Evolutionary conservation across 2,888 invertebrate species (phyloP).

Genomic region (Andricus curvator): DNA sequence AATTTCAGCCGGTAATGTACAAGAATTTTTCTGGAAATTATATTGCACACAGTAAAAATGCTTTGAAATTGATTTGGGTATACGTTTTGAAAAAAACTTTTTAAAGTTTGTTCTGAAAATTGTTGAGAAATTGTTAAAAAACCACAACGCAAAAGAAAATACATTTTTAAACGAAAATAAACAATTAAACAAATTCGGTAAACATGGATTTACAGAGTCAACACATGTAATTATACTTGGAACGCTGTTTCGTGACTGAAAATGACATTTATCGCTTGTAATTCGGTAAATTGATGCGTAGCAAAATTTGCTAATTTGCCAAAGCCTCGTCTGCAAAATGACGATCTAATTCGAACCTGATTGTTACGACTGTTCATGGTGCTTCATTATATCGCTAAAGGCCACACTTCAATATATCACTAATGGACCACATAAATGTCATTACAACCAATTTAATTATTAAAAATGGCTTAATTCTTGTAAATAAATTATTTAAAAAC

Average conservation of each 20-base stretch:
- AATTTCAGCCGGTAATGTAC: too few species aligned
- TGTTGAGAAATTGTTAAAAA: too few species aligned
- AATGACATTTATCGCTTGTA: constrained; percentile 18
- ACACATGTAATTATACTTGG: not conserved
- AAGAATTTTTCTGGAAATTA: too few species aligned
- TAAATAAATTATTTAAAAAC: not conserved
- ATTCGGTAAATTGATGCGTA: constrained; percentile 14
- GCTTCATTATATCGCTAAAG: constrained; percentile 38
- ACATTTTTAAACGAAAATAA: too few species aligned
- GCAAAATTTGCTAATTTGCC: constrained; percentile 42
- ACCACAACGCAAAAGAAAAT: too few species aligned
- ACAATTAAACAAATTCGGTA: not conserved
- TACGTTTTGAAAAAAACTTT: too few species aligned
- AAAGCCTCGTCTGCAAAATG: constrained; percentile 43
- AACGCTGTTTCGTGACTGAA: not conserved
- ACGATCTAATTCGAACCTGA: constrained; percentile 48
- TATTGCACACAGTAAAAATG: too few species aligned
- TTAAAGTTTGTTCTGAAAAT: too few species aligned
- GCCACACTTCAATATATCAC: not conserved
- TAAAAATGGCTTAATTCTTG: not conserved
- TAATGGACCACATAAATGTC: not conserved
- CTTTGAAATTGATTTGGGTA: too few species aligned
- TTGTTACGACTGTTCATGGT: constrained; percentile 48
- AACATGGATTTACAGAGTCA: not conserved
- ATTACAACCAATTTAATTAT: not conserved